Evolutionary conservation across 2,797 vertebrate genomes (phyloP).

Genomic region (Leontocebus nigricollis): DNA sequence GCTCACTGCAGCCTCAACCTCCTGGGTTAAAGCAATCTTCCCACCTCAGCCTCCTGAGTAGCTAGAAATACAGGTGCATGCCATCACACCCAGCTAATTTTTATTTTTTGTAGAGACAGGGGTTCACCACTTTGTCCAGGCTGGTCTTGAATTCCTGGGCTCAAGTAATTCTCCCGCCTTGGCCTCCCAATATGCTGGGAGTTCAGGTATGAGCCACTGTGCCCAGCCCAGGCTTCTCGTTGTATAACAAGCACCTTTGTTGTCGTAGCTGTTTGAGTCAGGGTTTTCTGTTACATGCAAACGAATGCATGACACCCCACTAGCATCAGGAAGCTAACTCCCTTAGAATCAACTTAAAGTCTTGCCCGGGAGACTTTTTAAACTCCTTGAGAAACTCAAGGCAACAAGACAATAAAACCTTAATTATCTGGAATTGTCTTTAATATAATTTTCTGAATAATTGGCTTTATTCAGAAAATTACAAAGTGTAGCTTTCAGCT

Average conservation of each 20-base stretch:
- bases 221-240: neutral
- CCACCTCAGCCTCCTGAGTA: neutral
- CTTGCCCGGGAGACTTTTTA: neutral
- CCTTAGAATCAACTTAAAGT: neutral
- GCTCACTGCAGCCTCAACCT: neutral
- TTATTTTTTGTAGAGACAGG: too few relatives aligned
- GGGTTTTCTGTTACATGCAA: neutral
- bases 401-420: conserved; percentile 14
- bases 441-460: conserved; percentile 5
- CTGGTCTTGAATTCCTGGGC: too few relatives aligned
- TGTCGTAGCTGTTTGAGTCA: neutral
- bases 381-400: conserved; percentile 16
- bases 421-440: neutral
- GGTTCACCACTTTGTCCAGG: too few relatives aligned
- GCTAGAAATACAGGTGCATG: neutral
- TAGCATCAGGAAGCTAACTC: neutral
- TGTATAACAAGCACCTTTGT: neutral
- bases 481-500: neutral
- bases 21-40: neutral
- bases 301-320: neutral
- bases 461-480: neutral
- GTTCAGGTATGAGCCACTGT: too few relatives aligned
- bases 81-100: too few relatives aligned
- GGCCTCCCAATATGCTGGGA: too few relatives aligned
- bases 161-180: too few relatives aligned